phyloP scores from a whole-genome alignment of 1,140 invertebrate genomes.

The Meloidogyne floridensis region DNA sequence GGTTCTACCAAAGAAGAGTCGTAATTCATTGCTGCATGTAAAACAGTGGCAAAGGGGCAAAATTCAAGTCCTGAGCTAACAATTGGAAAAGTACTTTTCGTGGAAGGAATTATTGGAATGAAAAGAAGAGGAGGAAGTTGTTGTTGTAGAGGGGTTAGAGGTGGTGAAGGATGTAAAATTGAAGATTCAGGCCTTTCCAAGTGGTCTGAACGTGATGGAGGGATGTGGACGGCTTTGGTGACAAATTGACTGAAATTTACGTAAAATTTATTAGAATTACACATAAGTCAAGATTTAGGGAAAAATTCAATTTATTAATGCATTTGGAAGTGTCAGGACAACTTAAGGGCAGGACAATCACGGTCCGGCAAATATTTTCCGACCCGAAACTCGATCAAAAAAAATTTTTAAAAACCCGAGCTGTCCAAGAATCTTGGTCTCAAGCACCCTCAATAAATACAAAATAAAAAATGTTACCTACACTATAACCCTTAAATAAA shows the following conservation, averaged over 20 bases:
- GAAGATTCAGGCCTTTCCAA: neutral
- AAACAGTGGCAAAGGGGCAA: slow-evolving; percentile 7
- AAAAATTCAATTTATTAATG: too few species aligned
- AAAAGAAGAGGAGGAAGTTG: slow-evolving; percentile 7
- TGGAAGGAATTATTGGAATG: slow-evolving; percentile 4
- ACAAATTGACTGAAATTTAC: neutral
- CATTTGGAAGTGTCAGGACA: too few species aligned
- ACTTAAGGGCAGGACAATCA: too few species aligned
- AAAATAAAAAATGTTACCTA: too few species aligned
- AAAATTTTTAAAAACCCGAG: too few species aligned
- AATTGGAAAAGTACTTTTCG: neutral
- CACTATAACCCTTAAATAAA: too few species aligned
- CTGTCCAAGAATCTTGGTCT: too few species aligned
- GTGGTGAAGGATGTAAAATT: neutral
- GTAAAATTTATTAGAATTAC: too few species aligned
- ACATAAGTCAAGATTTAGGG: too few species aligned
- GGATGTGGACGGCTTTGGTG: neutral
- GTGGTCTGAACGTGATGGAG: neutral
- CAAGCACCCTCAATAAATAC: too few species aligned
- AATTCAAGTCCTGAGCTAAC: slow-evolving; percentile 8
- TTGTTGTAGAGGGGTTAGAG: neutral
- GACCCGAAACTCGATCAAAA: too few species aligned
- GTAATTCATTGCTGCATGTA: slow-evolving; percentile 11
- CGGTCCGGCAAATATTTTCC: too few species aligned
- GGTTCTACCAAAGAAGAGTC: slow-evolving; percentile 6